Evolutionary conservation across 2,888 invertebrate genomes (phyloP).

Genomic region (Heliconius cydno): DNA sequence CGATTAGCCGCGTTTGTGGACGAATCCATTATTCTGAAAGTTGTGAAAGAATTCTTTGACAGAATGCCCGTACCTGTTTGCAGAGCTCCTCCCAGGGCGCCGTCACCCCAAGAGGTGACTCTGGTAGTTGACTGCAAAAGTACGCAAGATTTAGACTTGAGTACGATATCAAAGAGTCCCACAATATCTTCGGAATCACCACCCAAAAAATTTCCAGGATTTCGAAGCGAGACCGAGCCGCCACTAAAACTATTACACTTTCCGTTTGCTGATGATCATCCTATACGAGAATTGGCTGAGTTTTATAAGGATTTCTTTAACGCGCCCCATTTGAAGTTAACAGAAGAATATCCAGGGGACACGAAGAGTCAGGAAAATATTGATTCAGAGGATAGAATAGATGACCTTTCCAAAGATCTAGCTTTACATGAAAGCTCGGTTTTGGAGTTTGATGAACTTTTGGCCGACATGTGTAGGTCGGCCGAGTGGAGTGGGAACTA

Average conservation of each 20-base stretch:
- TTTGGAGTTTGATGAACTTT: constrained; percentile 89
- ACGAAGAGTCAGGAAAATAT: constrained; percentile 52
- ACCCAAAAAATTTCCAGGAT: constrained; percentile 74
- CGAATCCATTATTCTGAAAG: constrained; percentile 64
- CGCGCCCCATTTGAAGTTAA: constrained; percentile 81
- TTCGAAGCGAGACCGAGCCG: constrained; percentile 81
- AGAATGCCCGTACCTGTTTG: constrained; percentile 70
- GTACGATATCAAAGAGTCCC: constrained; percentile 66
- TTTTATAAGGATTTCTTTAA: constrained; percentile 92
- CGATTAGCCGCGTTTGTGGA: constrained; percentile 91
- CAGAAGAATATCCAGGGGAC: constrained; percentile 55
- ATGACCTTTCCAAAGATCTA: constrained; percentile 87
- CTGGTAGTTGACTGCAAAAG: constrained; percentile 62
- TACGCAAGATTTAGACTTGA: constrained; percentile 68
- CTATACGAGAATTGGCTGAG: constrained; percentile 88
- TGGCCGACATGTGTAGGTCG: constrained; percentile 87
- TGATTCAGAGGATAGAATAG: constrained; percentile 67
- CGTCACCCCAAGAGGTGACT: constrained; percentile 48
- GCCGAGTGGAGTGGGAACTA: constrained; percentile 84
- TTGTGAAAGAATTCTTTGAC: constrained; percentile 69
- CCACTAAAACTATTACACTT: constrained; percentile 89
- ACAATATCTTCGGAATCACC: constrained; percentile 70
- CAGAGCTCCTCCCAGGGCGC: constrained; percentile 71
- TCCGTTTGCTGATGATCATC: constrained; percentile 89
- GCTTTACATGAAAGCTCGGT: constrained; percentile 89